Base-by-base conservation (phyloP, 2,888 invertebrate species). In the Cheilosia variabilis region DNA sequence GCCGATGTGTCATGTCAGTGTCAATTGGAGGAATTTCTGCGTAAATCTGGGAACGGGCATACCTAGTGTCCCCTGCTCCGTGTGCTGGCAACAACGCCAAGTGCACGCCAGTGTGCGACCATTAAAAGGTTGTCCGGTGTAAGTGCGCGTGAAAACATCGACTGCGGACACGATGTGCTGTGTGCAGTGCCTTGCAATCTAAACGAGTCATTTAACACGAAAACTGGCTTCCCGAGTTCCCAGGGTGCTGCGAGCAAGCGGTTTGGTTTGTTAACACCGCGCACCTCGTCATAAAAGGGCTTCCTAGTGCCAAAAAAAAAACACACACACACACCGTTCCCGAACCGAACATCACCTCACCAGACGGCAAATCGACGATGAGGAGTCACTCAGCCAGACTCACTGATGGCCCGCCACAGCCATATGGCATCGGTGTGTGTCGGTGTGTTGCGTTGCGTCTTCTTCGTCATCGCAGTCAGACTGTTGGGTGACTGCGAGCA, bases 401-500 rank as follows among this genome's bases (percentile, higher is more conserved):
- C 76, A 83, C 71, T 72, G 41, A 24, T 37, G 62, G 43, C 50
- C 41, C 22, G 55, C 27, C 65, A n/a, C 31, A 43, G 73, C 58
- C 75, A 53, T 68, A 52, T 82, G 73, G 50, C 9, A 31, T 31
- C 9, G 9, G 31, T 31, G 31, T 66, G 55, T 68, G 9, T 31
- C 9, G 9, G 31, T 31, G 31, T 66, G 55, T 68, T 15, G 47
- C 45, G 43, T 43, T 45, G 52, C 60, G 58, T 62, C 60, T 45
- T 77, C 53, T 62, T 81, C 79, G 68, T 77, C 87, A 72, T 77
- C 80, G 68, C 55, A 53, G 68, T 80, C 86, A 73, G 79, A 68
- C 76, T 83, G 63, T 60, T 53, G 66, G 75, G 65, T 86, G 77
- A 50, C 69, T 58, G 31, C 27, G 82, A 89, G 87, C 91, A 91